Evolutionary conservation across 2,888 invertebrate species (phyloP), one percentile per base, ranked within the genome.

Genomic region (Ecdyonurus torrentis): DNA sequence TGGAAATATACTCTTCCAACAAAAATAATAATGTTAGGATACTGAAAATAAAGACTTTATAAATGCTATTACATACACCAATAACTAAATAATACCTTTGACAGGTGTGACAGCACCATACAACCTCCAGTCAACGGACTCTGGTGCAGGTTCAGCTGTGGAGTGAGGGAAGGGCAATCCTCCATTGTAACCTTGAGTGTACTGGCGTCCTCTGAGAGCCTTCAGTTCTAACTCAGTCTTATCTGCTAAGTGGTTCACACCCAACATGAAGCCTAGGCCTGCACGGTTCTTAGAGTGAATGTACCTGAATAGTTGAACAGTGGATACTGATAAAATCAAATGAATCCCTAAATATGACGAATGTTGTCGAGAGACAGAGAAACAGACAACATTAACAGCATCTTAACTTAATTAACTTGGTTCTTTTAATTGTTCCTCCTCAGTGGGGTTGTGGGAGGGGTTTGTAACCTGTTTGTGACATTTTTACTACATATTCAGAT

Each of bases 31-130:
- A n/a, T n/a, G n/a, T n/a, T n/a, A 15, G 7, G 7, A 55, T n/a
- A 55, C 19, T 22, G 22, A 2, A 1, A 22, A 55, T 10, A 55
- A 15, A 22, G 5, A 22, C 55, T 55, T 7, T 10, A n/a, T 22
- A 18, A 23, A 22, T 15, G 15, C 10, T 20, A 22, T 19, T 2
- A 25, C 7, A n/a, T 1, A n/a, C 2, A 15, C 50, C 61, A 62
- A 63, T 64, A 68, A n/a, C n/a, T n/a, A n/a, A n/a, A n/a, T n/a
- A n/a, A n/a, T n/a, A 89, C 90, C 91, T 86, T 87, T 92, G 10
- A 96, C 95, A 0, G 92, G 94, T 0, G 92, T 93, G 1, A 96
- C 94, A 62, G 95, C 96, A 15, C 96, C 96, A 69, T 80, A 85
- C 1, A 96, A 75, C 69, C 95, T 85, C 96, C 96, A 97, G 74